Base-by-base conservation (phyloP, 2,113 vertebrate species). In the Orcinus orca region DNA sequence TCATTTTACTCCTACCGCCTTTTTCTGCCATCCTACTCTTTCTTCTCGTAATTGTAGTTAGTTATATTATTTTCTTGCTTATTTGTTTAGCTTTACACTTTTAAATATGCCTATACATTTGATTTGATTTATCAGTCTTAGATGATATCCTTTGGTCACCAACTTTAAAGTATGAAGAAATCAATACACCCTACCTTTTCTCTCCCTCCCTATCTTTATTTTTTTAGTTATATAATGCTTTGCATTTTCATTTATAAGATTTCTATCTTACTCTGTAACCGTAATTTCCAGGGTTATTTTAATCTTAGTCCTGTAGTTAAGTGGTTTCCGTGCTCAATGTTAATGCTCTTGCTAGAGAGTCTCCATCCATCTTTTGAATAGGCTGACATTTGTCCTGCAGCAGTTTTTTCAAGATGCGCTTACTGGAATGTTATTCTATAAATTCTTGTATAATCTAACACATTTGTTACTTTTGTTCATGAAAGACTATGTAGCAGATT, bases 31-130 rank as follows among this genome's bases (percentile, higher is more conserved):
- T 65, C 21, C 15, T 83, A 65, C 3, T 63, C 29, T 25, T 81
- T 31, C 29, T 13, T 81, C 13, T 67, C 36, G 83, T 67, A 73
- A 60, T 82, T 88, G 53, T 53, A 68, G 62, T 65, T 94, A 36
- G n/a, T 84, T 90, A 79, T 62, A 33, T 85, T 82, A 18, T 82
- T 88, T 96, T 87, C 47, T 96, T 76, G 25, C 29, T 85, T 60
- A 60, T 60, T 88, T 82, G 21, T 83, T 81, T 88, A 82, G 18
- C 18, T 74, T 82, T 26, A 82, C 68, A 36, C 23, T 82, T 95
- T 88, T 50, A 96, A 96, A 47, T 96, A 71, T 60, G 50, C 33
- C 38, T 60, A 8, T 62, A 26, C 1, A 74, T 44, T 20, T 92
- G 63, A 58, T 7, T 95, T 89, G 41, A 81, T 63, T 73, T 68